Conservation (phyloP, 2,113 vertebrate species). For the Eleginops maclovinus region DNA sequence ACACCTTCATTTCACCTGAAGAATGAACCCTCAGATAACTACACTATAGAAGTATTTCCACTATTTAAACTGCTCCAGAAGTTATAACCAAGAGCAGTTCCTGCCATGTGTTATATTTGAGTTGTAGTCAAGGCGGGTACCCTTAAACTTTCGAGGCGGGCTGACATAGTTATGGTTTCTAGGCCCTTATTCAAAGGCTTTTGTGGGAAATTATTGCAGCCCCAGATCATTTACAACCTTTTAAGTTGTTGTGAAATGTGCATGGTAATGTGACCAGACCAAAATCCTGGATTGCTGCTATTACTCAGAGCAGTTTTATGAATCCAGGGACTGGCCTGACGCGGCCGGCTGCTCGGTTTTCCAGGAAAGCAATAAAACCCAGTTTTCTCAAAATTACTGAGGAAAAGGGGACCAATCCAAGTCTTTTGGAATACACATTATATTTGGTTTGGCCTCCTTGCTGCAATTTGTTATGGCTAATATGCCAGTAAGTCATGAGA, state of each 20-base stretch:
- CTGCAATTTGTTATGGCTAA: conserved; percentile 75
- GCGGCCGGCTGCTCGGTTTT: conserved; percentile 59
- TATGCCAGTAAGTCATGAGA: conserved; percentile 65
- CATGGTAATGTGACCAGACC: conserved; percentile 52
- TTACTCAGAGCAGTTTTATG: conserved; percentile 52
- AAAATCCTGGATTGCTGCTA: conserved; percentile 50
- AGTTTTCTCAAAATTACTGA: conserved; percentile 69
- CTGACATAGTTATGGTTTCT: conserved; percentile 54
- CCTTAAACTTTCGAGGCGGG: conserved; percentile 31
- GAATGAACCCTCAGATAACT: conserved; percentile 9
- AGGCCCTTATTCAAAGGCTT: conserved; percentile 49
- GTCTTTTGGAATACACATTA: conserved; percentile 59
- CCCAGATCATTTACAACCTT: conserved; percentile 53
- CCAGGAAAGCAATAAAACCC: conserved; percentile 70
- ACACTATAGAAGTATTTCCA: conserved; percentile 8
- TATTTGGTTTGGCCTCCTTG: conserved; percentile 74
- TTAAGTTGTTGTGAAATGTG: conserved; percentile 59
- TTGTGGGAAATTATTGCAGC: conserved; percentile 49
- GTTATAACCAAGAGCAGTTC: conserved; percentile 32
- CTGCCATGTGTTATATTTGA: conserved; percentile 50
- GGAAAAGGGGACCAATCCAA: conserved; percentile 63
- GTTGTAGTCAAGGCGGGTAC: conserved; percentile 58
- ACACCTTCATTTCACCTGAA: conserved; percentile 26
- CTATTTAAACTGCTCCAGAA: conserved; percentile 39
- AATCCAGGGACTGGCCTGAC: conserved; percentile 50